Base-by-base conservation (phyloP, 2,113 vertebrate genomes). In the Marmota flaviventris region DNA sequence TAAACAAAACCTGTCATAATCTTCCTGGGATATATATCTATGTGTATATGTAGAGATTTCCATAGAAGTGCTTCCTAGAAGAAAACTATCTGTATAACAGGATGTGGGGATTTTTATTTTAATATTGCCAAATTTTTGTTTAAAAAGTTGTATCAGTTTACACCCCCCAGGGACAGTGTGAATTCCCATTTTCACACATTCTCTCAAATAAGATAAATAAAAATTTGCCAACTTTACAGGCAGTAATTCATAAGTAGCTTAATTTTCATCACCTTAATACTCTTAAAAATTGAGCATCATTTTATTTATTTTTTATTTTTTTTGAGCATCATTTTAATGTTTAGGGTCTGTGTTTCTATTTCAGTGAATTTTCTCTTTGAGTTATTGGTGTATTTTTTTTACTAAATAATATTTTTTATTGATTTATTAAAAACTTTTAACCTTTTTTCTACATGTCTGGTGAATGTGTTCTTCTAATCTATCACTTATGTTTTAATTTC, bases 311-410 rank as follows among this genome's bases (percentile, higher is more conserved):
- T 39, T 39, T 39, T 39, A 39, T 39, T 39, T 39, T 39, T 39
- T 39, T 16, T 63, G 34, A 45, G 7, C 22, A 48, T 65, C 8
- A 75, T 88, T 95, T 79, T n/a, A 63, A 0, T 63, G 8, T n/a
- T 86, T 42, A 85, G n/a, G 89, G 3, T 79, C 0, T 97, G 8
- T 77, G 51, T 87, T 93, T 89, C 17, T 32, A 72, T 73, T 72
- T 89, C n/a, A 93, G 22, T 73, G 65, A 94, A 82, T 81, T 95
- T 96, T 91, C 34, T 92, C 12, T 85, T 89, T 39, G 61, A 86
- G 42, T 67, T 63, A 77, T 82, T 65, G 90, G 5, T 48, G 9
- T 81, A 53, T 76, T 72, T 86, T 86, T 89, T 81, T 48, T 91
- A 58, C 58, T 93, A 84, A 48, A 65, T 78, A 58, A 37, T 76